Evolutionary conservation across 92 coral and sea anemone species (phyloP), one percentile per base, ranked within the genome.

Genomic region (Palythoa caribaeorum): DNA sequence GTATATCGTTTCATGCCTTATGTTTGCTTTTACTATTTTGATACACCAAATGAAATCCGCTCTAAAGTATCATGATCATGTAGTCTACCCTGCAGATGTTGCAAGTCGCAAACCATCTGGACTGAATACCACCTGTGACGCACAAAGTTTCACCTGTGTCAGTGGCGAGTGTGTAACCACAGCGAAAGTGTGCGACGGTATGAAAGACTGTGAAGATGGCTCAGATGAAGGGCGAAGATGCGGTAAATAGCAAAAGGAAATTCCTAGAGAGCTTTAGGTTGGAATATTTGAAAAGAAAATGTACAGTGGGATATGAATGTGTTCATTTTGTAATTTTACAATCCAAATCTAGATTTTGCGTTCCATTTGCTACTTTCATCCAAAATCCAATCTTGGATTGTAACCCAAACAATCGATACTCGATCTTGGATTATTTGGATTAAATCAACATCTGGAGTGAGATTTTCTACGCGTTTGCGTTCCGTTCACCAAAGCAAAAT

Each of bases 171-270:
- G 85, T 13, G 13, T 65, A 40, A 5, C 76, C 9, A 16, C 44
- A 51, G 2, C 73, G 16, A n/a, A 44, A 48, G 75, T 68, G 38
- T 80, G 85, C 21, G 85, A 80, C 44, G 85, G 85, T 28, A 19
- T 52, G 39, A 47, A 3, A 1, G 74, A 80, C 74, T 80, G 85
- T 14, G 13, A 1, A 11, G 85, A 80, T 12, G 17, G 73, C 39
- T 80, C 85, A 2, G 85, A 80, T 59, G 85, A 80, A 13, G 85
- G 85, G 17, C 40, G 40, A 20, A 80, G 20, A 65, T 80, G 85
- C 3, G 85, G 85, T 80, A 80, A 66, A 0, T 53, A 20, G 13
- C 13, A 1, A 9, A 44, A 16, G 12, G 37, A 9, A n/a, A 20
- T 47, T 16, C 4, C 38, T 76, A 12, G 1, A 1, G 35, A 39